phyloP scores from a whole-genome alignment of 1,140 invertebrate species.

The Trachymyrmex septentrionalis region DNA sequence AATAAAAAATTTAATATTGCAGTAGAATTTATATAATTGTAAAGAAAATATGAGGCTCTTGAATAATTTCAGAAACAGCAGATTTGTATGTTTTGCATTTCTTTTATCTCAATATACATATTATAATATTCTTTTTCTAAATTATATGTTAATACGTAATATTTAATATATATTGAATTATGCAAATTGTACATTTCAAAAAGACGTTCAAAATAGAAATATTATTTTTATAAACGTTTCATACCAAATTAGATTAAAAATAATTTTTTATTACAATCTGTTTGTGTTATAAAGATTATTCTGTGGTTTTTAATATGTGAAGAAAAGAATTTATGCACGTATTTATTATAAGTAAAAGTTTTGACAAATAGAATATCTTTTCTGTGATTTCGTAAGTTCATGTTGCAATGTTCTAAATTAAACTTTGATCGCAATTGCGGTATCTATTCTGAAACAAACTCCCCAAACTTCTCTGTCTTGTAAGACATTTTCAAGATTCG shows the following conservation, averaged over 20 bases:
- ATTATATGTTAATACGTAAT: background rate
- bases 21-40: background rate
- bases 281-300: background rate
- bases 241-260: background rate
- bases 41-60: background rate
- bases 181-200: background rate
- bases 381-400: background rate
- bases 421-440: constrained; percentile 8
- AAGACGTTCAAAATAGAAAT: background rate
- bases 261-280: background rate
- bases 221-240: background rate
- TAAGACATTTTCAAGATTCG: constrained; percentile 31
- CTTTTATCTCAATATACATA: background rate
- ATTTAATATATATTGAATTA: background rate
- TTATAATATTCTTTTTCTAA: constrained; percentile 12
- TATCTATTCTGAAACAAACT: constrained; percentile 1
- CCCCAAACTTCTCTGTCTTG: constrained; percentile 16
- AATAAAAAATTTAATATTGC: background rate
- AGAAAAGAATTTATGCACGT: background rate
- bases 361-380: constrained; percentile 9
- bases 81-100: background rate
- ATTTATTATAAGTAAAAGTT: background rate
- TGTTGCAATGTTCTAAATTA: background rate
- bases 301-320: background rate
- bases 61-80: background rate